Evolutionary conservation across 2,888 invertebrate genomes (phyloP), one percentile per base, ranked within the genome.

Genomic region (Epistrophe grossulariae): DNA sequence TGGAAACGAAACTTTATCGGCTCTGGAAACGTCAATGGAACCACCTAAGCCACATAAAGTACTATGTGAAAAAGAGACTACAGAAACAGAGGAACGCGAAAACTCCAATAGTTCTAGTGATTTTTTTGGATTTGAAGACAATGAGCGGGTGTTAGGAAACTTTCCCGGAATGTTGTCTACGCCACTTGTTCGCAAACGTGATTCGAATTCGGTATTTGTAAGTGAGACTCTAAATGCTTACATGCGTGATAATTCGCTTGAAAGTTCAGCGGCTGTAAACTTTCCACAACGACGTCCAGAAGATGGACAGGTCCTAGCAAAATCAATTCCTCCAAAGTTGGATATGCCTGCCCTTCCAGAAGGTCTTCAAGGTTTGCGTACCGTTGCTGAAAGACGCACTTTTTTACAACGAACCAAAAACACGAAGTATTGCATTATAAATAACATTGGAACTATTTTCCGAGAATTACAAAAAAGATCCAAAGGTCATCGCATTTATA

Each of bases 361-460:
- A 17, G 91, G 91, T 48, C 84, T 91, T 13, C 91, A 91, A 28
- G 93, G 93, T 79, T 91, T 94, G 4, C 93, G 94, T 84, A 94
- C 94, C 0, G 92, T 94, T 3, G 94, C 94, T 0, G 94, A 94
- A 89, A 93, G 94, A 77, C 91, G 94, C 10, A 90, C 90, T 68
- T 91, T 94, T 80, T 88, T 94, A 50, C 93, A 93, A 88, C 89
- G 89, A 50, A 91, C 89, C 0, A 91, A 90, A 79, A 92, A 91
- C 77, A 89, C 91, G n/a, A 93, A 92, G 62, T 90, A 92, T 88
- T 90, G 91, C 10, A 91, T 93, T 19, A 92, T 93, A 35, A 93
- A 93, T 84, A 93, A 93, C 76, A 92, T 93, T 80, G 91, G 91
- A 1, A 92, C 91, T 6, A 90, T 93, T 24, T 93, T 90, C 74